Conservation (phyloP, 2,113 vertebrate genomes). For the Hiodon tergisus region DNA sequence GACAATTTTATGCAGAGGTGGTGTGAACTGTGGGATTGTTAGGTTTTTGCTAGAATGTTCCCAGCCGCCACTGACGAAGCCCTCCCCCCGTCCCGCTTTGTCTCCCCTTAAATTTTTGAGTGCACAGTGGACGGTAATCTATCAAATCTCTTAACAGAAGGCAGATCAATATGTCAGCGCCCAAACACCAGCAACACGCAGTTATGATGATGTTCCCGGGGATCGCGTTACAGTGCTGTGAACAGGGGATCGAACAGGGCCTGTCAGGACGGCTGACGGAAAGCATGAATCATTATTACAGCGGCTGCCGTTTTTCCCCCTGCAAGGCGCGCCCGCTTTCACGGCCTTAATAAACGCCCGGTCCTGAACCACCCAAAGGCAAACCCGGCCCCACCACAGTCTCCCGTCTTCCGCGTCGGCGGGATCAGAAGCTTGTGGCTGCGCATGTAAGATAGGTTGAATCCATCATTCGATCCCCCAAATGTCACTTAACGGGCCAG, state of each 20-base stretch:
- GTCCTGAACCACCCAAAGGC: background rate
- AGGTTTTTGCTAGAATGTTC: background rate
- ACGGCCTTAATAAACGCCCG: conserved; percentile 18
- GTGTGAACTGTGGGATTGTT: background rate
- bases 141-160: conserved; percentile 63
- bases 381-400: background rate
- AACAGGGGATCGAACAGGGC: conserved; percentile 71
- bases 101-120: conserved; percentile 37
- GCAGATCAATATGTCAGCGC: conserved; percentile 64
- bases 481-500: background rate
- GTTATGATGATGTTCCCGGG: conserved; percentile 74
- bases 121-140: conserved; percentile 54
- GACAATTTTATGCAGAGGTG: background rate
- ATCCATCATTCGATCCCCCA: background rate
- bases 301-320: conserved; percentile 48
- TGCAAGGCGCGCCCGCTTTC: conserved; percentile 5
- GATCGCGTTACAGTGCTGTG: conserved; percentile 63
- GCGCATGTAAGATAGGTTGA: too few relatives aligned
- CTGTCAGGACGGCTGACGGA: conserved; percentile 68
- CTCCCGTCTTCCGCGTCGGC: too few relatives aligned
- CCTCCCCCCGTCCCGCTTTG: conserved; percentile 4
- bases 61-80: background rate
- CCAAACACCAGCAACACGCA: conserved; percentile 56
- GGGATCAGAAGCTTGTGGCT: too few relatives aligned
- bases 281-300: conserved; percentile 73